Percentiles rank a stretch among this genome's conserved stretches.
Evolutionary conservation across 2,797 vertebrate genomes (phyloP).

Genomic region (Rhadinocentrus ornatus): DNA sequence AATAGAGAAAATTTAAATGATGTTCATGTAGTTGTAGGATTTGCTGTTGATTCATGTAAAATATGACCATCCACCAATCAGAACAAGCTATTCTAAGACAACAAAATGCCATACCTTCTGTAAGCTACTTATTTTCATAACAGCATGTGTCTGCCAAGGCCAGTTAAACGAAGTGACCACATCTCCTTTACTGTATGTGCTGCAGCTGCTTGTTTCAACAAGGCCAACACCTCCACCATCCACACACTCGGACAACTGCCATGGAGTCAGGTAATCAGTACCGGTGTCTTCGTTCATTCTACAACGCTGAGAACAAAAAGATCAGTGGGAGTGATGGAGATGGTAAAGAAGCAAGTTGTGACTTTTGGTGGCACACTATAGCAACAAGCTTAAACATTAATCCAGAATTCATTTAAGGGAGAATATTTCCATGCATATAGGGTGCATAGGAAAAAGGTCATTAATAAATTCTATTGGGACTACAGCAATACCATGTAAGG

Average conservation of each 20-base stretch:
- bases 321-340: background rate
- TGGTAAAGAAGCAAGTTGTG: too few species aligned
- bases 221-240: constrained; percentile 92
- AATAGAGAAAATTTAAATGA: constrained; percentile 10
- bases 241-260: constrained; percentile 85
- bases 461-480: background rate
- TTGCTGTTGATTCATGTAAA: background rate
- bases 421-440: too few species aligned
- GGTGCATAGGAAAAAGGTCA: background rate
- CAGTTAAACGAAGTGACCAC: constrained; percentile 90
- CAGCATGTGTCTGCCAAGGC: constrained; percentile 91
- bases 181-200: constrained; percentile 77
- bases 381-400: too few species aligned
- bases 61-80: background rate
- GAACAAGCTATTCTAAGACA: too few species aligned
- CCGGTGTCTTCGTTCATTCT: constrained; percentile 93
- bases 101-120: constrained; percentile 81
- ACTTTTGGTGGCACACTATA: too few species aligned
- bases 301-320: constrained; percentile 83
- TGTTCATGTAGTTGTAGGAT: background rate
- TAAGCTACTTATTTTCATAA: constrained; percentile 84
- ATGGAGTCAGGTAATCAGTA: constrained; percentile 87
- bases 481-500: constrained; percentile 91
- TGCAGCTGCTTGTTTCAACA: constrained; percentile 87
- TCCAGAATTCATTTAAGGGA: too few species aligned